Conservation (phyloP, 2,888 invertebrate genomes). For the Neelides folsomi region DNA sequence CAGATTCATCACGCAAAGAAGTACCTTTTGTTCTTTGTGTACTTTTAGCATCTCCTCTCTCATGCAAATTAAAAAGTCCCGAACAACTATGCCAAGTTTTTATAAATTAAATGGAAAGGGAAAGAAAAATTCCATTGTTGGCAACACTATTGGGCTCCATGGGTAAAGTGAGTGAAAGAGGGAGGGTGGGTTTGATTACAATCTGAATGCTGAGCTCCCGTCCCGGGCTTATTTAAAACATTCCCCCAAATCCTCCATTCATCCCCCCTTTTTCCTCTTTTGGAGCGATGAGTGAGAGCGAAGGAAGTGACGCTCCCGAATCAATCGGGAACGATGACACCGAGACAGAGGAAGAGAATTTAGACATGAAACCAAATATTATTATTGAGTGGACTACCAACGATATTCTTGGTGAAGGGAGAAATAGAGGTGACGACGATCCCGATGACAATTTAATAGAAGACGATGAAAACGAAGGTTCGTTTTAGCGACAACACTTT, state of each 20-base stretch:
- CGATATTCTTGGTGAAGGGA: neutral
- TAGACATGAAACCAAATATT: constrained; percentile 20
- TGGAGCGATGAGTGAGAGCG: constrained; percentile 18
- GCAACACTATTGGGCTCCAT: neutral
- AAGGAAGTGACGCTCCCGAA: constrained; percentile 8
- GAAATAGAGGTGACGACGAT: constrained; percentile 10
- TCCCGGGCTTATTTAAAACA: neutral
- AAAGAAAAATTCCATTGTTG: no score
- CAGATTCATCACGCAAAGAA: no score
- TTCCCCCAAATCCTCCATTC: neutral
- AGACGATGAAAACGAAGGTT: constrained; percentile 24
- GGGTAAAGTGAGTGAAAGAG: neutral
- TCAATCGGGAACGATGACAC: constrained; percentile 7
- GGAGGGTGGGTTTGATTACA: neutral
- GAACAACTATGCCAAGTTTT: no score
- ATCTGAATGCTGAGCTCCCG: neutral
- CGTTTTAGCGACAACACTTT: neutral
- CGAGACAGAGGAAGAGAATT: constrained; percentile 12
- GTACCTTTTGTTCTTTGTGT: no score
- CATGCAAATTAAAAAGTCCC: no score
- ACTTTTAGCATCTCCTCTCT: no score
- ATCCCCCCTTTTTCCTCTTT: neutral
- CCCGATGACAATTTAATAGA: constrained; percentile 15
- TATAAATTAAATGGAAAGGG: no score
- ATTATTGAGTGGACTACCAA: constrained; percentile 16